phyloP scores from a whole-genome alignment of 2,797 vertebrate species.

The Margarornis squamiger region DNA sequence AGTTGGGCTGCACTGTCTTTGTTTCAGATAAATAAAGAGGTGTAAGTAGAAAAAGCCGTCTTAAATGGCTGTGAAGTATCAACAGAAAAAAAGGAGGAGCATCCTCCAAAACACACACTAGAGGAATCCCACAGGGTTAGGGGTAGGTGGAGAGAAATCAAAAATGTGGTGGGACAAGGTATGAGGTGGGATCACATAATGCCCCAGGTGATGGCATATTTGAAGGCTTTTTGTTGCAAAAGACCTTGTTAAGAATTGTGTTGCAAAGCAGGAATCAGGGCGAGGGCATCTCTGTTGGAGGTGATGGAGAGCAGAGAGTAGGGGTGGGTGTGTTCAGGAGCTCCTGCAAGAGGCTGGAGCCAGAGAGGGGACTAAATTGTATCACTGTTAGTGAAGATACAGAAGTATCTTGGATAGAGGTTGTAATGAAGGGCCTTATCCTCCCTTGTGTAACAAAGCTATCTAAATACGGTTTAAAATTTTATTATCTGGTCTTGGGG shows the following conservation, averaged over 20 bases:
- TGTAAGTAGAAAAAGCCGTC: background rate
- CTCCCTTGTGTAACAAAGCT: background rate
- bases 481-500: background rate
- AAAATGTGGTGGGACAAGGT: background rate
- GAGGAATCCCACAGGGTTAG: background rate
- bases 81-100: background rate
- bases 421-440: background rate
- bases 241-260: background rate
- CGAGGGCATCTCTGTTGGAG: background rate
- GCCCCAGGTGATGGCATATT: background rate
- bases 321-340: background rate
- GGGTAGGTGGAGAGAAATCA: background rate
- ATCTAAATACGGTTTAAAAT: background rate
- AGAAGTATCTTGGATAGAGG: background rate
- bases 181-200: background rate
- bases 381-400: background rate
- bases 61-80: background rate
- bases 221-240: background rate
- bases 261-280: background rate
- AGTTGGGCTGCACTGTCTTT: background rate
- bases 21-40: background rate
- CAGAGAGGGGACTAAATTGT: background rate
- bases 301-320: rapidly evolving
- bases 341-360: background rate
- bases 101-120: background rate